phyloP scores from a whole-genome alignment of 2,113 vertebrate species.

The Esox niger region DNA sequence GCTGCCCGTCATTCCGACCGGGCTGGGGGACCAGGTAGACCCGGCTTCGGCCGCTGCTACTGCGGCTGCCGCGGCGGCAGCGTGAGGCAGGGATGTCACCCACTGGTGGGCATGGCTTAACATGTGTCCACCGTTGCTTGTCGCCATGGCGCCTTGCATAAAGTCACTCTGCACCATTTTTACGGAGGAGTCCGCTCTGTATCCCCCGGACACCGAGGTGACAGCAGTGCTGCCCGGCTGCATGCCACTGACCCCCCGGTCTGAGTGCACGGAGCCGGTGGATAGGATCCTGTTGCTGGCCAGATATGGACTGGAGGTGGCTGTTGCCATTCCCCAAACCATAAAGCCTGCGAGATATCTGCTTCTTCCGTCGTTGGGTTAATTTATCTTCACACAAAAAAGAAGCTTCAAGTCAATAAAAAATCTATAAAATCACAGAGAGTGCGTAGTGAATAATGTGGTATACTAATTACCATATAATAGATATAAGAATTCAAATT shows the following conservation, averaged over 20 bases:
- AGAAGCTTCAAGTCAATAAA: background rate
- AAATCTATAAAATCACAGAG: background rate
- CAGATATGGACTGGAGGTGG: constrained; percentile 89
- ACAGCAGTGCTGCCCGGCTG: constrained; percentile 82
- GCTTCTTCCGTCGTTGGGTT: constrained; percentile 40
- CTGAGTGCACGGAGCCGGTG: constrained; percentile 84
- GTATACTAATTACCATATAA: background rate
- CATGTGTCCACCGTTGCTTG: constrained; percentile 92
- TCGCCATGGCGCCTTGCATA: constrained; percentile 91
- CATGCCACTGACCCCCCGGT: constrained; percentile 82
- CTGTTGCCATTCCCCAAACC: constrained; percentile 85
- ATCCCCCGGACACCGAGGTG: constrained; percentile 82
- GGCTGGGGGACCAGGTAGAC: constrained; percentile 83
- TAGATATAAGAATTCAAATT: background rate
- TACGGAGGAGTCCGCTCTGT: constrained; percentile 83
- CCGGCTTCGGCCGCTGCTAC: constrained; percentile 83
- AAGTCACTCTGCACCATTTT: constrained; percentile 96
- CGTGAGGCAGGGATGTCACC: constrained; percentile 91
- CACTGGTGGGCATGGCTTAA: constrained; percentile 94
- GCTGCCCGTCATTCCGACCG: constrained; percentile 79
- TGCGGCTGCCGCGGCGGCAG: constrained; percentile 85
- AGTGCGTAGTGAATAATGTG: background rate
- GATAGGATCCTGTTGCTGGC: constrained; percentile 84
- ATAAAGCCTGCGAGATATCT: constrained; percentile 51
- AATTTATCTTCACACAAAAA: constrained; percentile 32